These are phyloP conservation scores for Ameiurus melas DNA, from an alignment of 2,113 vertebrate species.

Conservation along the genomic window DNA sequence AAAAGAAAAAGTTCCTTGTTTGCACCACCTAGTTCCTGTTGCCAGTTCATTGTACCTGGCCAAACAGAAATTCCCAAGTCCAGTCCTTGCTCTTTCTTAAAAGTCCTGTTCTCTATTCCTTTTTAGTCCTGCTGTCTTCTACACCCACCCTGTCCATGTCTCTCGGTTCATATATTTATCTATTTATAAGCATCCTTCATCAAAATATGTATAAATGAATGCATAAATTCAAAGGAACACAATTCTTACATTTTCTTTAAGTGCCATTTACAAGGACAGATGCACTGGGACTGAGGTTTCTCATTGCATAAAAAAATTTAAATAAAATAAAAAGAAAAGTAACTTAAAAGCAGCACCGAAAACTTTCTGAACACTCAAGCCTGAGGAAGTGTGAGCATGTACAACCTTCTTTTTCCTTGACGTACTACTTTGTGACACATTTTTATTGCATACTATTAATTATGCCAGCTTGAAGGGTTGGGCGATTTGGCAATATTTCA, in stretches of 20 bases:
- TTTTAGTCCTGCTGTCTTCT: background rate
- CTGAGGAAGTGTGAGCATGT: conserved; percentile 33
- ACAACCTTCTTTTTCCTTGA: conserved; percentile 12
- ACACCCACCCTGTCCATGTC: conserved; percentile 25
- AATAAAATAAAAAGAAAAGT: conserved; percentile 28
- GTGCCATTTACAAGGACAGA: conserved; percentile 75
- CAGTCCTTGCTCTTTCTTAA: conserved; percentile 32
- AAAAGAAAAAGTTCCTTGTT: background rate
- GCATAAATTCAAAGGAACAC: conserved; percentile 71
- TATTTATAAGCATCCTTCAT: conserved; percentile 75
- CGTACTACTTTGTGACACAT: background rate
- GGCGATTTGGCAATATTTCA: background rate
- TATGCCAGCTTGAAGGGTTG: background rate
- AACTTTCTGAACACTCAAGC: conserved; percentile 58
- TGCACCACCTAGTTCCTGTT: background rate
- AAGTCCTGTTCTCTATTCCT: background rate
- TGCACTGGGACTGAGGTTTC: conserved; percentile 75
- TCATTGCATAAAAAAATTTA: conserved; percentile 60
- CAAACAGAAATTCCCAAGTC: conserved; percentile 1
- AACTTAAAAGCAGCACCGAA: conserved; percentile 74
- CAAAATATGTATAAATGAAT: conserved; percentile 76
- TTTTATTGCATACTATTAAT: conserved; percentile 51
- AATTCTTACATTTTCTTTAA: conserved; percentile 68
- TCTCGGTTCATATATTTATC: conserved; percentile 60
- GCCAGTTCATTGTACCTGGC: background rate